Percentiles rank a stretch among this genome's conserved stretches.
These are phyloP conservation scores for Tetramorium simillimum DNA, from an alignment of 1,140 invertebrate species.

Conservation along the genomic window DNA sequence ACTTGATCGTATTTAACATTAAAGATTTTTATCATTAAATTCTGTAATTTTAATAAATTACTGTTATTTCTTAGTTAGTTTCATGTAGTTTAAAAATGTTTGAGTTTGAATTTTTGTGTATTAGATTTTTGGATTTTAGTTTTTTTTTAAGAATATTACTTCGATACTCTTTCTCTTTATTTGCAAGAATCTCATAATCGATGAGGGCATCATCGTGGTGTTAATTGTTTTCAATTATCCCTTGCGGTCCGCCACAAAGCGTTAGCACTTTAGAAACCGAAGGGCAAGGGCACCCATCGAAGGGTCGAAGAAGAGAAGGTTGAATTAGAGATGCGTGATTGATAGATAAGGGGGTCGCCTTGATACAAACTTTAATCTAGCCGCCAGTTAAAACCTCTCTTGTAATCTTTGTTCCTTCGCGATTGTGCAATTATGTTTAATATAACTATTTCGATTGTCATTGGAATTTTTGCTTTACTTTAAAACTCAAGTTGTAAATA, in stretches of 20 bases:
- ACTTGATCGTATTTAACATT: neutral
- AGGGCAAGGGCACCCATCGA: slow-evolving; percentile 61
- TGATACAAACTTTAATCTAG: slow-evolving; percentile 54
- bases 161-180: neutral
- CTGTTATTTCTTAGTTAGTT: neutral
- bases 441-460: neutral
- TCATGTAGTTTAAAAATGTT: neutral
- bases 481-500: neutral
- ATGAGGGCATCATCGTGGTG: slow-evolving; percentile 59
- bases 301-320: slow-evolving; percentile 76
- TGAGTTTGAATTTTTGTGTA: neutral
- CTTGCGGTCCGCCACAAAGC: slow-evolving; percentile 70
- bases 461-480: neutral
- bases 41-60: neutral
- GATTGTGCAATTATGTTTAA: neutral
- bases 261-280: slow-evolving; percentile 58
- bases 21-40: neutral
- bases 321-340: slow-evolving; percentile 69
- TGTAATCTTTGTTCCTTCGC: slow-evolving; percentile 15
- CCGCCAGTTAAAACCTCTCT: slow-evolving; percentile 33
- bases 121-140: neutral
- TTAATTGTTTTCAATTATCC: slow-evolving; percentile 67
- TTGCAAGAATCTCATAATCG: slow-evolving; percentile 43
- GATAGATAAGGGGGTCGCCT: slow-evolving; percentile 66
- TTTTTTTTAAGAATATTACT: neutral